Percentiles rank a stretch among this genome's conserved stretches.
Evolutionary conservation across 2,797 vertebrate genomes (phyloP).

Genomic region (Coreius guichenoti): DNA sequence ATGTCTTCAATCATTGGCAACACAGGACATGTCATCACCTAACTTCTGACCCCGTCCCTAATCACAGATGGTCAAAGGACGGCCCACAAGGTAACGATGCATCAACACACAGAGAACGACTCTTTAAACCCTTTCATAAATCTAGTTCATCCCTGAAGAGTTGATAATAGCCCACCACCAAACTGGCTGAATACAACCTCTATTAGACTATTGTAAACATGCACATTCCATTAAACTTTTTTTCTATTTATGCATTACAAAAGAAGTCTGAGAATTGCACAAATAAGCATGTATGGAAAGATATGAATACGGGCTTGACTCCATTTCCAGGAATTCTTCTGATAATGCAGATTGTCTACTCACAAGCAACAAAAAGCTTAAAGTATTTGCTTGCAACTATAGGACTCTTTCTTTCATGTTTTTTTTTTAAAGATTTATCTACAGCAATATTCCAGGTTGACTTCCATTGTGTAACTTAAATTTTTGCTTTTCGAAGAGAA

Average conservation of each 20-base stretch:
- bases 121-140: constrained; percentile 14
- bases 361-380: background rate
- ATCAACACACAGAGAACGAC: background rate
- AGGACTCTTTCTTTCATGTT: background rate
- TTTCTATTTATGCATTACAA: background rate
- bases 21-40: background rate
- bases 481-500: background rate
- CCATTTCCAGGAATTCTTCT: background rate
- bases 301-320: background rate
- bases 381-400: background rate
- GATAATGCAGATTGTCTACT: background rate
- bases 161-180: background rate
- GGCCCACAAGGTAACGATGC: background rate
- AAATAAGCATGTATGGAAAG: background rate
- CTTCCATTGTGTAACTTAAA: background rate
- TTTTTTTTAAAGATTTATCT: background rate
- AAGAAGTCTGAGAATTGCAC: background rate
- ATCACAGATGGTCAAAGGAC: constrained; percentile 1
- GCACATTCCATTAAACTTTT: background rate
- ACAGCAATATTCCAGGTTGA: background rate
- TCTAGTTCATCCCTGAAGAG: background rate
- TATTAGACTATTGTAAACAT: background rate
- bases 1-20: background rate
- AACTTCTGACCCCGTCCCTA: background rate
- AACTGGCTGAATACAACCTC: background rate